phyloP scores from a whole-genome alignment of 2,113 vertebrate genomes.

The Chionis minor region DNA sequence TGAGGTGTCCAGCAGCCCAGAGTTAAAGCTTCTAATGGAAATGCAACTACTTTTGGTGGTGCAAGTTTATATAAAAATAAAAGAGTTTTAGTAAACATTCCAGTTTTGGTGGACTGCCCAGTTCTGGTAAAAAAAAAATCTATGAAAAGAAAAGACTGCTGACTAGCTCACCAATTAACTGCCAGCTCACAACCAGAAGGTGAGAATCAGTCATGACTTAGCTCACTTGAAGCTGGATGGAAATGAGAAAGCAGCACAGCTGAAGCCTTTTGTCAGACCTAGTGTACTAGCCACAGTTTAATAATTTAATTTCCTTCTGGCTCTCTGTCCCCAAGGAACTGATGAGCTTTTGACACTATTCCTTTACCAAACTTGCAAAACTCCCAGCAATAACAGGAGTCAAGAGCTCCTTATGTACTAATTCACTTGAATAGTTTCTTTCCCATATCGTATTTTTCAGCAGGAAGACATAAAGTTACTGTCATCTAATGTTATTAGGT shows the following conservation, averaged over 20 bases:
- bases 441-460: not conserved
- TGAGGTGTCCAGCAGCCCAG: not conserved
- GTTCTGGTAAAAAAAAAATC: not conserved
- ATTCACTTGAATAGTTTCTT: not conserved
- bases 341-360: not conserved
- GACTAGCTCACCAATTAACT: not conserved
- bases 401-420: not conserved
- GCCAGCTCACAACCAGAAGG: not conserved
- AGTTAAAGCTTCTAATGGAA: not conserved
- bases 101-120: not conserved
- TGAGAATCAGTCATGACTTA: not conserved
- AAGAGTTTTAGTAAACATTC: not conserved
- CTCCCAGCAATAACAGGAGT: not conserved
- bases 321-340: not conserved
- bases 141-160: not conserved
- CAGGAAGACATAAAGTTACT: not conserved
- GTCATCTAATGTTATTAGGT: slow-evolving; percentile 27
- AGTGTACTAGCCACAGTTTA: not conserved
- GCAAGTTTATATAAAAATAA: not conserved
- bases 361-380: not conserved
- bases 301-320: slow-evolving; percentile 40
- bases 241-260: not conserved
- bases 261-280: not conserved
- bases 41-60: not conserved
- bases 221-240: not conserved